A percentile compares a stretch with the other conserved stretches of the same genome.
These are phyloP conservation scores for Orchesella flavescens DNA, from an alignment of 2,888 invertebrate genomes.

Conservation along the genomic window DNA sequence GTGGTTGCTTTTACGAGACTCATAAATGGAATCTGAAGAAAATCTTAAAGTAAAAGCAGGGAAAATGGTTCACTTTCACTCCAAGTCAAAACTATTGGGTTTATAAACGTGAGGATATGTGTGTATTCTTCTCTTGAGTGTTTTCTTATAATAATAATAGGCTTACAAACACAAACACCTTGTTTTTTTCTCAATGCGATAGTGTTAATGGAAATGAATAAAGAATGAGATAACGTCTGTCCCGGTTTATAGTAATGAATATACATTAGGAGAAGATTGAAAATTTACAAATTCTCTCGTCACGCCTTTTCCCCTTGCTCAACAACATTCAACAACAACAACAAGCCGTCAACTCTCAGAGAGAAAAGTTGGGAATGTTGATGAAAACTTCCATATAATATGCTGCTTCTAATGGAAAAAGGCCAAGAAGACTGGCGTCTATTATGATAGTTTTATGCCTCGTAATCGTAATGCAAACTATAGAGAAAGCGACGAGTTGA, in stretches of 20 bases:
- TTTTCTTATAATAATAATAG: too few relatives aligned
- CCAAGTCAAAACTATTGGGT: not conserved
- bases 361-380: not conserved
- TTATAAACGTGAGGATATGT: not conserved
- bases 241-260: constrained; percentile 17
- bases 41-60: constrained; percentile 2
- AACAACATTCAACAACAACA: not conserved
- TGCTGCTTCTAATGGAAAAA: not conserved
- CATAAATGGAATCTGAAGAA: constrained; percentile 28
- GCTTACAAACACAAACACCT: constrained; percentile 16
- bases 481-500: not conserved
- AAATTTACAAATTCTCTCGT: constrained; percentile 18
- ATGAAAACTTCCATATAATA: not conserved
- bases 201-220: constrained; percentile 1
- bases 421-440: not conserved
- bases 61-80: constrained; percentile 11
- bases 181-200: not conserved
- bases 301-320: not conserved
- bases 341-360: not conserved
- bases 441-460: not conserved
- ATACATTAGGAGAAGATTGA: constrained; percentile 29
- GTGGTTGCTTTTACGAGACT: constrained; percentile 34
- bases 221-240: constrained; percentile 22
- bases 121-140: not conserved
- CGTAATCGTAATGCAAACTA: not conserved